These are phyloP conservation scores for Physocephala rufipes DNA, from an alignment of 2,888 invertebrate species.

Conservation along the genomic window DNA sequence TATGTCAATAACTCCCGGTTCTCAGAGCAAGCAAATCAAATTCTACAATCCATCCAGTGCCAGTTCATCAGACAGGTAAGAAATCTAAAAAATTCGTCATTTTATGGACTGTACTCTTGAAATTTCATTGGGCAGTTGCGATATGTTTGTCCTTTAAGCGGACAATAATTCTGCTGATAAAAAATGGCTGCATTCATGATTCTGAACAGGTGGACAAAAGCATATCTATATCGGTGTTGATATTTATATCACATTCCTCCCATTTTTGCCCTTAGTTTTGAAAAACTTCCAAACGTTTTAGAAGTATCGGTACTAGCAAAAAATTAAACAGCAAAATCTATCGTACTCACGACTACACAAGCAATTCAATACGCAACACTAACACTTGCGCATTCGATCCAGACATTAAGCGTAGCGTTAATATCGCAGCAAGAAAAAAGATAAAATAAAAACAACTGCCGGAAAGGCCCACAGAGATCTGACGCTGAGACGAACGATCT, in stretches of 20 bases:
- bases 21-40: slow-evolving; percentile 67
- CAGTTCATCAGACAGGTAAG: slow-evolving; percentile 90
- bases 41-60: slow-evolving; percentile 85
- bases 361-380: background rate
- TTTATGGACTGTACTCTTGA: background rate
- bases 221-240: no score
- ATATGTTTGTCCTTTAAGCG: background rate
- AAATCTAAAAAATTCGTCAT: slow-evolving; percentile 7
- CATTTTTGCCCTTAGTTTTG: no score
- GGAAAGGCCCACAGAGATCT: background rate
- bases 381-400: background rate
- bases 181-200: background rate
- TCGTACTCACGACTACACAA: background rate
- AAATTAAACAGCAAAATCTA: background rate
- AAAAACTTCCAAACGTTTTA: no score
- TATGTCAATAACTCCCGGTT: slow-evolving; percentile 55
- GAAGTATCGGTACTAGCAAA: background rate
- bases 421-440: no score
- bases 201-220: background rate
- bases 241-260: no score
- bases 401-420: background rate
- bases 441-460: background rate
- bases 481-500: background rate
- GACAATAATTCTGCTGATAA: background rate
- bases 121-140: background rate